A percentile compares a stretch with the other conserved stretches of the same genome.
phyloP scores from a whole-genome alignment of 2,888 invertebrate species.

The Scrobipalpa atriplicella region DNA sequence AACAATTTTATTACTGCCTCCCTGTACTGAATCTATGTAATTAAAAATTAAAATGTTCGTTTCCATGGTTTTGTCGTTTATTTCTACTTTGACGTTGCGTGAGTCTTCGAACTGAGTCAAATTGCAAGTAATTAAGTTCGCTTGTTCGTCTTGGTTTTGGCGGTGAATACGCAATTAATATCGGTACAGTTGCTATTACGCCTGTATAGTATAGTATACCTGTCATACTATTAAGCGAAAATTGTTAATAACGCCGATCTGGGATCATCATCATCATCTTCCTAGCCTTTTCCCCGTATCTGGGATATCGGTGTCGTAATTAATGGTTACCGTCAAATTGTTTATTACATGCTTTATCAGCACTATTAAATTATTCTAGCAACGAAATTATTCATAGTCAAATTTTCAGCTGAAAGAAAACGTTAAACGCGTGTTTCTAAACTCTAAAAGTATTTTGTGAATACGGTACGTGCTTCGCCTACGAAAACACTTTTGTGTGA shows the following conservation, averaged over 20 bases:
- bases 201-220: not conserved
- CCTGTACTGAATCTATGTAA: not conserved
- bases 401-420: not conserved
- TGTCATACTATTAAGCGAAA: conserved; percentile 7
- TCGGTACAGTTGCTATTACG: conserved; percentile 7
- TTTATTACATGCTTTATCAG: not conserved
- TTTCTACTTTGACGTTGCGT: not conserved
- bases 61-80: conserved; percentile 11
- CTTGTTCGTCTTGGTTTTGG: conserved; percentile 14
- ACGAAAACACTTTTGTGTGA: conserved; percentile 5
- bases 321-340: conserved; percentile 23
- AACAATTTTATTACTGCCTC: not conserved
- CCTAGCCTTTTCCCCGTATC: too few species aligned
- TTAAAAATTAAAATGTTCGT: not conserved
- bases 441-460: conserved; percentile 2
- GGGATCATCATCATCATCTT: too few species aligned
- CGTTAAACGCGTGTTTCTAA: not conserved
- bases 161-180: conserved; percentile 11
- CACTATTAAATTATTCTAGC: too few species aligned
- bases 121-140: conserved; percentile 21
- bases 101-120: not conserved
- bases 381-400: not conserved
- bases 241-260: conserved; percentile 7
- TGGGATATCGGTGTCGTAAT: not conserved
- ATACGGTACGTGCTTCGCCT: not conserved